These are phyloP conservation scores for Hemitrygon akajei DNA, from an alignment of 2,797 vertebrate genomes.

Conservation along the genomic window DNA sequence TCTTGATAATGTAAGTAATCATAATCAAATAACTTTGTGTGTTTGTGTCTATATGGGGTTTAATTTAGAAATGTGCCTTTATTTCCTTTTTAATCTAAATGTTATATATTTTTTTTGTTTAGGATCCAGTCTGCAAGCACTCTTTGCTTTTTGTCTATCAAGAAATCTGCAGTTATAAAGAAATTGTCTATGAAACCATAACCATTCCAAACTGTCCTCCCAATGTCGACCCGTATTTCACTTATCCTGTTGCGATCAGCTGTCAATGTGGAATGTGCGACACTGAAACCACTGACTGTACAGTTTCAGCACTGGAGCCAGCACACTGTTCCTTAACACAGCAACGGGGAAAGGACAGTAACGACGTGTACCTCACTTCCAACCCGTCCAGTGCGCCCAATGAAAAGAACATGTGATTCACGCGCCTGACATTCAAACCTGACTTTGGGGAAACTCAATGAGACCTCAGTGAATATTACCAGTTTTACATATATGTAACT, in stretches of 20 bases:
- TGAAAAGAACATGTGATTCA: not conserved
- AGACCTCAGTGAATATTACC: not conserved
- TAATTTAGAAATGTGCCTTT: not conserved
- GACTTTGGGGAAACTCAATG: not conserved
- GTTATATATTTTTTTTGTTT: not conserved
- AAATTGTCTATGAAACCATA: constrained; percentile 69
- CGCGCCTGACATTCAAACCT: not conserved
- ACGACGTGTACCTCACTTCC: not conserved
- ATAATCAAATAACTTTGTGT: not conserved
- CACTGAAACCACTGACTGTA: constrained; percentile 65
- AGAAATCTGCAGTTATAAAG: constrained; percentile 69
- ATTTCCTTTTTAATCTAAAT: too few relatives aligned
- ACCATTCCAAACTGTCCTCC: constrained; percentile 67
- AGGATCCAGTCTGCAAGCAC: constrained; percentile 67
- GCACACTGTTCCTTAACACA: constrained; percentile 55
- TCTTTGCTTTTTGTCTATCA: constrained; percentile 54
- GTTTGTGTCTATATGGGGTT: not conserved
- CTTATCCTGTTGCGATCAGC: constrained; percentile 71
- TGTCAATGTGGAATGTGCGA: constrained; percentile 73
- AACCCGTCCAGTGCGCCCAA: not conserved
- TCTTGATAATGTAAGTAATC: not conserved
- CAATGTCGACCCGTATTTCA: constrained; percentile 58
- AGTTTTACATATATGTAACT: not conserved
- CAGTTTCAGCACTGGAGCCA: constrained; percentile 54
- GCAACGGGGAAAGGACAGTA: not conserved